These are phyloP conservation scores for Tetragonula clypearis DNA, from an alignment of 1,140 invertebrate species.

Conservation along the genomic window DNA sequence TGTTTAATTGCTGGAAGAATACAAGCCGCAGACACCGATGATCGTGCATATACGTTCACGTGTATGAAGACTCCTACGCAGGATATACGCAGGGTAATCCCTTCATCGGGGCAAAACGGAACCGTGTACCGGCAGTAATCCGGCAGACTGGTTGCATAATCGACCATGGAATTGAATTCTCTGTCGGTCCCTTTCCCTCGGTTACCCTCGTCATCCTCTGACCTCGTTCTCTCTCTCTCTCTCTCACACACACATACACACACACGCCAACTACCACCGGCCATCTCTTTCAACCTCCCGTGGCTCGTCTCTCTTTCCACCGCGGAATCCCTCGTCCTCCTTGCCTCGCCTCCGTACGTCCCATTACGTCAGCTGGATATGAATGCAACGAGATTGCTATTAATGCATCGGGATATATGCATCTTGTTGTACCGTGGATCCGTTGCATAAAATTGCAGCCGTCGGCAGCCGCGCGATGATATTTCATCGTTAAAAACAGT, in stretches of 20 bases:
- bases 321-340: background rate
- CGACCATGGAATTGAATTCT: conserved; percentile 76
- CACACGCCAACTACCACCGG: too few relatives aligned
- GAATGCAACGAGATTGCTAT: conserved; percentile 69
- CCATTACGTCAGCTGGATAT: conserved; percentile 68
- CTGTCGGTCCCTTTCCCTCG: conserved; percentile 71
- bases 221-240: conserved; percentile 8
- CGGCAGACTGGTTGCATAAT: conserved; percentile 70
- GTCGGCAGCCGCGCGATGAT: conserved; percentile 43
- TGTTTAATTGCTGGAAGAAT: conserved; percentile 38
- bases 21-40: conserved; percentile 2
- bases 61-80: conserved; percentile 39
- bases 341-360: conserved; percentile 40
- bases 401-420: conserved; percentile 59
- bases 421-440: conserved; percentile 49
- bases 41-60: conserved; percentile 25
- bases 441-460: conserved; percentile 57
- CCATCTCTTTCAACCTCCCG: background rate
- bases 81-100: conserved; percentile 65
- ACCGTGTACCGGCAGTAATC: conserved; percentile 70
- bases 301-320: background rate
- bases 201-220: conserved; percentile 33
- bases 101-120: conserved; percentile 69
- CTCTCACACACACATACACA: background rate
- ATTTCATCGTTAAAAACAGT: conserved; percentile 61